Evolutionary conservation across 2,797 vertebrate genomes (phyloP).

Genomic region (Danio albolineatus): DNA sequence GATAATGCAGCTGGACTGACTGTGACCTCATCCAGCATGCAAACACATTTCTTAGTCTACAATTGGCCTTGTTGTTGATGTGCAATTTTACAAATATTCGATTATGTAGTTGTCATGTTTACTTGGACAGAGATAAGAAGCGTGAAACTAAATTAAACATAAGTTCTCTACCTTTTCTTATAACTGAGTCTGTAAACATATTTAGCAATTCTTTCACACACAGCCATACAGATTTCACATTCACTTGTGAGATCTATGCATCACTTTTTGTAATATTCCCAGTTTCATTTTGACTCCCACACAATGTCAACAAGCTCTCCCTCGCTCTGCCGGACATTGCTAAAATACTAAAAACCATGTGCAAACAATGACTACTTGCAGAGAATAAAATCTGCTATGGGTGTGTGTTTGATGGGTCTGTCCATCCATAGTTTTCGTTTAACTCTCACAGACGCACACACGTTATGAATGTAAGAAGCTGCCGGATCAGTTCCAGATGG

Average conservation of each 20-base stretch:
- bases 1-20: background rate
- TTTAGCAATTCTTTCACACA: background rate
- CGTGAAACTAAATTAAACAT: background rate
- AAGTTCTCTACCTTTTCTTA: background rate
- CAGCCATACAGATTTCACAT: conserved; percentile 11
- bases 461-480: conserved; percentile 42
- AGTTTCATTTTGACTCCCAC: conserved; percentile 6
- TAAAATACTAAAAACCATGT: background rate
- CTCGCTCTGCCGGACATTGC: background rate
- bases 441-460: conserved; percentile 51
- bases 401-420: conserved; percentile 22
- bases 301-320: background rate
- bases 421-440: conserved; percentile 54
- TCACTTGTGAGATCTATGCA: background rate
- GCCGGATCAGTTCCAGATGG: conserved; percentile 78
- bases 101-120: background rate
- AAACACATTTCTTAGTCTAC: background rate
- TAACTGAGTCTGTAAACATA: background rate
- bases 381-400: conserved; percentile 7
- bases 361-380: conserved; percentile 13
- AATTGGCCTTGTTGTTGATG: background rate
- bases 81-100: background rate
- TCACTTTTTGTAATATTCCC: background rate
- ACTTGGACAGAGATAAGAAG: background rate
- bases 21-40: background rate